Percentiles rank a stretch among this genome's conserved stretches.
phyloP scores from a whole-genome alignment of 1,140 invertebrate genomes.

The Hyles euphorbiae region DNA sequence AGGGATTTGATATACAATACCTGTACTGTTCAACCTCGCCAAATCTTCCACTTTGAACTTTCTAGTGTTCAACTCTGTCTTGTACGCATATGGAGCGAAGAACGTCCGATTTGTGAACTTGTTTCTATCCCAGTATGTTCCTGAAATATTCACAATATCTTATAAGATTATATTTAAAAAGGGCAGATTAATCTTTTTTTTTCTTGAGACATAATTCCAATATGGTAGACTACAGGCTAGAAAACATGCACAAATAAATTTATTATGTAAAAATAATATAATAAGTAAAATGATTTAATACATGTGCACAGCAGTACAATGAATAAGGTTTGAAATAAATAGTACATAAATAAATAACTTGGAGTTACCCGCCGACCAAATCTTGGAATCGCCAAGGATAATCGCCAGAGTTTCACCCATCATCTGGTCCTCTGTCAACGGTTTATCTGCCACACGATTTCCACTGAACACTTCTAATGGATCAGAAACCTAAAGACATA shows the following conservation, averaged over 20 bases:
- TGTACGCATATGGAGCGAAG: constrained; percentile 97
- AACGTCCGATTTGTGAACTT: constrained; percentile 95
- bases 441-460: constrained; percentile 89
- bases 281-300: not conserved
- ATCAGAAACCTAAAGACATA: constrained; percentile 84
- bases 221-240: not conserved
- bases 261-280: too few relatives aligned
- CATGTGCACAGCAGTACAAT: not conserved
- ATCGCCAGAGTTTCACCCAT: constrained; percentile 94
- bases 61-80: constrained; percentile 86
- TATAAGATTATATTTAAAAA: not conserved
- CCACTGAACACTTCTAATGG: constrained; percentile 96
- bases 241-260: not conserved
- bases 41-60: constrained; percentile 94
- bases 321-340: not conserved
- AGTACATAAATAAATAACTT: too few relatives aligned
- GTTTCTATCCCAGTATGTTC: constrained; percentile 96
- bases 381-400: constrained; percentile 92
- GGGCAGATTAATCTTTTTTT: too few relatives aligned
- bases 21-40: constrained; percentile 85
- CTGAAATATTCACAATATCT: constrained; percentile 67
- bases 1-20: constrained; percentile 54
- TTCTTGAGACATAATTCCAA: not conserved
- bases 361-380: constrained; percentile 86
- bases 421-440: constrained; percentile 95